phyloP scores from a whole-genome alignment of 1,140 invertebrate species.

The Campoletis sonorensis region DNA sequence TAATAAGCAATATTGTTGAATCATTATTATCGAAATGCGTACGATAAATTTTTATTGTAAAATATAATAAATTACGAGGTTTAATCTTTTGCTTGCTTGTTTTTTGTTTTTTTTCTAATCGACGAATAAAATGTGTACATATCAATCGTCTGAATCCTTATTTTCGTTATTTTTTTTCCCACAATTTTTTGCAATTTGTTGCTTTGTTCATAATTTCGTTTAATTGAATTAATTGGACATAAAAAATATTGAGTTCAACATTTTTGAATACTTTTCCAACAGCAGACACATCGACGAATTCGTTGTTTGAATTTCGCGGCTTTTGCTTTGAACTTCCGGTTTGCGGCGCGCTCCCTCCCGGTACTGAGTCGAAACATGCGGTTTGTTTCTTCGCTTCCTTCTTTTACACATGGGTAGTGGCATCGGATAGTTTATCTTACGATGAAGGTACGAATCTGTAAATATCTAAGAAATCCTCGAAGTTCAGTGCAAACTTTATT shows the following conservation, averaged over 20 bases:
- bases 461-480: not conserved
- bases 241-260: too few relatives aligned
- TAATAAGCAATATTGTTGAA: slow-evolving; percentile 7
- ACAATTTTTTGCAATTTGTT: too few relatives aligned
- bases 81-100: too few relatives aligned
- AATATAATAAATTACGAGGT: not conserved
- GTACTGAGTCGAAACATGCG: not conserved
- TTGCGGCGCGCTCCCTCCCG: not conserved
- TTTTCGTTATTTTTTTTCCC: too few relatives aligned
- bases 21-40: not conserved
- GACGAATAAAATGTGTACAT: too few relatives aligned
- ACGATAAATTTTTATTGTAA: slow-evolving; percentile 2
- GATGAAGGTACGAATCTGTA: slow-evolving; percentile 18
- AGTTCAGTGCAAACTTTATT: not conserved
- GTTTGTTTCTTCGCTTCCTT: not conserved
- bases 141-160: too few relatives aligned
- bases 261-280: too few relatives aligned
- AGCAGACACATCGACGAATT: too few relatives aligned
- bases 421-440: not conserved
- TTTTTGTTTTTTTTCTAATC: too few relatives aligned
- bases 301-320: not conserved
- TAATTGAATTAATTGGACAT: too few relatives aligned
- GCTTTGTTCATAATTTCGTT: too few relatives aligned
- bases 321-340: not conserved
- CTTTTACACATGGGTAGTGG: slow-evolving; percentile 1